A percentile compares a stretch with the other conserved stretches of the same genome.
Conservation (phyloP, 2,888 invertebrate genomes). For the Drepanosiphum platanoidis region DNA sequence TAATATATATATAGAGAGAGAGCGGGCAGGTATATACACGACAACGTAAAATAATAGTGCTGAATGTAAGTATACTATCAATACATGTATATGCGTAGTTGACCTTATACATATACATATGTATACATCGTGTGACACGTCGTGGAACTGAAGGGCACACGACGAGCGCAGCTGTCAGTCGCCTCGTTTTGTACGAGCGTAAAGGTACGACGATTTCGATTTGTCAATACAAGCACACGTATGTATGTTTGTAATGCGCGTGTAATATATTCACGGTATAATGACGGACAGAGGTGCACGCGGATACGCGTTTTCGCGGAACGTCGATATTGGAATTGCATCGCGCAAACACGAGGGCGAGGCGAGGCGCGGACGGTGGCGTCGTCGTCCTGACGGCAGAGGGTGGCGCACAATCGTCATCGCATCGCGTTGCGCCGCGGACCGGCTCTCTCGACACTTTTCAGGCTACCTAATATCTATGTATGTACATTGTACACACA, state of each 20-base stretch:
- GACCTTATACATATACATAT: neutral
- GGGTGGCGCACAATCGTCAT: too few species aligned
- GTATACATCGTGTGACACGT: slow-evolving; percentile 25
- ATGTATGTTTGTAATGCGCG: neutral
- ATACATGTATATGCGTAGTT: neutral
- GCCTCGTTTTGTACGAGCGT: neutral
- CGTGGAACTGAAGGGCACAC: slow-evolving; percentile 22
- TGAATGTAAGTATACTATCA: too few species aligned
- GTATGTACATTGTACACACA: too few species aligned
- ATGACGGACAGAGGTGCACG: neutral
- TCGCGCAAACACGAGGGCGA: neutral
- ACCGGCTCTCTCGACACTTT: too few species aligned
- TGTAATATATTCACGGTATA: neutral
- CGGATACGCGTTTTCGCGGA: neutral
- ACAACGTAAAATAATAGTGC: too few species aligned
- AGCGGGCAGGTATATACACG: neutral
- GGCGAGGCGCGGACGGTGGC: neutral
- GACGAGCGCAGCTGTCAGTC: slow-evolving; percentile 47
- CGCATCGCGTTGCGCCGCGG: too few species aligned
- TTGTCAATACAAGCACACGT: neutral
- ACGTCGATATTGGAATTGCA: neutral
- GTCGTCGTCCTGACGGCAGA: neutral
- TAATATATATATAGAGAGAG: too few species aligned
- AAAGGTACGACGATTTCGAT: neutral
- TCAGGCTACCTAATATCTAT: too few species aligned